phyloP scores from a whole-genome alignment of 2,797 vertebrate genomes.

The Lagocephalus sceleratus region DNA sequence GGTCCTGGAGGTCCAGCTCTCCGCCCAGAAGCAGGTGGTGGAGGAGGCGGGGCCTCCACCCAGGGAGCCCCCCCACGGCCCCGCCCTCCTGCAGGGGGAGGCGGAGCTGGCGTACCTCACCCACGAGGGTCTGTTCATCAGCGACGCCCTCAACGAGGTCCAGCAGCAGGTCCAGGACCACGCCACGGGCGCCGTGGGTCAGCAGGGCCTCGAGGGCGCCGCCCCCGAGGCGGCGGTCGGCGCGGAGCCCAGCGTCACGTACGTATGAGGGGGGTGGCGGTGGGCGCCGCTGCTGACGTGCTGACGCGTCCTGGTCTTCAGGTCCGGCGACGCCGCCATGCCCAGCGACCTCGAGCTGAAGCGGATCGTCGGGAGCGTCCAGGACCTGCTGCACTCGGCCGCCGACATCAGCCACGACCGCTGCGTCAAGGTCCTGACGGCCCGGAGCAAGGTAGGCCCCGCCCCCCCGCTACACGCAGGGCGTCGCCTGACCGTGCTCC shows the following conservation, averaged over 20 bases:
- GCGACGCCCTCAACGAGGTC: conserved; percentile 83
- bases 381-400: conserved; percentile 86
- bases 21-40: conserved; percentile 80
- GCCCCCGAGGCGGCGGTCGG: conserved; percentile 81
- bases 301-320: conserved; percentile 46
- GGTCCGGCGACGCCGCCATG: conserved; percentile 85
- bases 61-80: conserved; percentile 24
- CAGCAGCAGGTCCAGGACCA: conserved; percentile 63
- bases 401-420: conserved; percentile 94
- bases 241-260: conserved; percentile 86
- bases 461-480: too few species aligned
- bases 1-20: conserved; percentile 88
- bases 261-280: conserved; percentile 52
- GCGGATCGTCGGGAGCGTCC: conserved; percentile 83
- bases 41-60: conserved; percentile 59
- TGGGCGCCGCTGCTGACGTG: too few species aligned
- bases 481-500: background rate
- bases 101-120: conserved; percentile 93
- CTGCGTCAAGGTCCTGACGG: conserved; percentile 92
- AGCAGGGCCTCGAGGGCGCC: conserved; percentile 64
- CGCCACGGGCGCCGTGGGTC: conserved; percentile 13
- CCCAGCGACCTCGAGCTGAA: conserved; percentile 88
- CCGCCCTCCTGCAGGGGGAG: conserved; percentile 64
- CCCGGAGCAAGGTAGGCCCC: conserved; percentile 85
- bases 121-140: conserved; percentile 94